A percentile compares a stretch with the other conserved stretches of the same genome.
Conservation (phyloP, 2,113 vertebrate genomes). For the Mesitornis unicolor region DNA sequence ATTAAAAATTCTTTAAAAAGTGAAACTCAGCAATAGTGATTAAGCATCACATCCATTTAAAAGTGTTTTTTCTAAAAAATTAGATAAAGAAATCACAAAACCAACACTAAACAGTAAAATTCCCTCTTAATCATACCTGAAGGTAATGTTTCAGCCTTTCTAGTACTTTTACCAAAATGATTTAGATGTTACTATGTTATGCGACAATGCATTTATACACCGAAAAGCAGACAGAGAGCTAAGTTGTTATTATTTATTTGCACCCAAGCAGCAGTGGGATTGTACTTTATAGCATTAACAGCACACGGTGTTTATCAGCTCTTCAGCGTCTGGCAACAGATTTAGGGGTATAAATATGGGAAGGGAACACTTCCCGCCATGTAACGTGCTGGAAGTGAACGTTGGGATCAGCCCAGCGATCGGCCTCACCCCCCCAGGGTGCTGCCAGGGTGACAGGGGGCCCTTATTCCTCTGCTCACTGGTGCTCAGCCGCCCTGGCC, state of each 20-base stretch:
- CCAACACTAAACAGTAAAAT: neutral
- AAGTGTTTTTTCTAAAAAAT: neutral
- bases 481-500: too few relatives aligned
- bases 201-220: neutral
- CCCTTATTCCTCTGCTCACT: too few relatives aligned
- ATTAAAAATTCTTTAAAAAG: neutral
- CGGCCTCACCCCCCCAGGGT: too few relatives aligned
- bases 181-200: neutral
- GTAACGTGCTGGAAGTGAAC: too few relatives aligned
- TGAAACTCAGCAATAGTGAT: neutral
- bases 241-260: slow-evolving; percentile 41
- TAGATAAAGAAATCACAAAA: neutral
- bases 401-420: too few relatives aligned
- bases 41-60: neutral
- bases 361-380: too few relatives aligned
- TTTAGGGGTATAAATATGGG: neutral
- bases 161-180: slow-evolving; percentile 14
- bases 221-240: neutral
- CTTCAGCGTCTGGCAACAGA: neutral
- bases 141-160: slow-evolving; percentile 16
- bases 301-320: slow-evolving; percentile 1
- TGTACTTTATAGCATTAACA: neutral
- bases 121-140: neutral
- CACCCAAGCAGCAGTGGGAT: slow-evolving; percentile 17
- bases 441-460: too few relatives aligned